Evolutionary conservation across 64 coral and sea anemone genomes (phyloP).

Genomic region (Platygyra sinensis): DNA sequence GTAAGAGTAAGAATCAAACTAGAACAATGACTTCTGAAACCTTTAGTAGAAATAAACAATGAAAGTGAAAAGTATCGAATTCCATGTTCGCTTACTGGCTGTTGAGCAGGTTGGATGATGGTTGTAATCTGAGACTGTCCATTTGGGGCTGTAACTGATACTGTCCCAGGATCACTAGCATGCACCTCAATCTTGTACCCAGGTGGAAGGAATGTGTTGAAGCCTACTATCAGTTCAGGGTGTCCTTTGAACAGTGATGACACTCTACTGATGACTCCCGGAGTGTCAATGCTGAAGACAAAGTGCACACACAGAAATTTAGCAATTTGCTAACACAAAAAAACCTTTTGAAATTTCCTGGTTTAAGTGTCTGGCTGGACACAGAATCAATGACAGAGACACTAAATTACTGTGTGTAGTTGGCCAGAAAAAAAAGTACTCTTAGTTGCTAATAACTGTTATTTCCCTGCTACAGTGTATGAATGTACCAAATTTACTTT

Average conservation of each 20-base stretch:
- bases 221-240: slow-evolving; percentile 96
- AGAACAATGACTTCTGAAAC: no score
- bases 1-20: no score
- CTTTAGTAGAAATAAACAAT: no score
- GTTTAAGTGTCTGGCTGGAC: no score
- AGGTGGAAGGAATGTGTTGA: slow-evolving; percentile 98
- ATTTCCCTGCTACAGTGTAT: neutral
- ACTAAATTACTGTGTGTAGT: no score
- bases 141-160: slow-evolving; percentile 92
- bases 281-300: slow-evolving; percentile 88
- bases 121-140: slow-evolving; percentile 80
- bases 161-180: slow-evolving; percentile 83
- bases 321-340: neutral
- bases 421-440: no score
- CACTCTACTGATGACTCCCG: slow-evolving; percentile 95
- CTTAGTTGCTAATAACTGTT: no score
- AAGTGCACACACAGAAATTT: slow-evolving; percentile 19
- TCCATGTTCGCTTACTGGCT: slow-evolving; percentile 19
- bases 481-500: no score
- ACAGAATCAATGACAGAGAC: no score
- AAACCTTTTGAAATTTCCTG: no score
- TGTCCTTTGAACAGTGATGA: slow-evolving; percentile 96
- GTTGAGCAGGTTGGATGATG: slow-evolving; percentile 55
- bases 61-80: no score
- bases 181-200: slow-evolving; percentile 99